Evolutionary conservation across 2,797 vertebrate genomes (phyloP).

Genomic region (Leontopithecus rosalia): DNA sequence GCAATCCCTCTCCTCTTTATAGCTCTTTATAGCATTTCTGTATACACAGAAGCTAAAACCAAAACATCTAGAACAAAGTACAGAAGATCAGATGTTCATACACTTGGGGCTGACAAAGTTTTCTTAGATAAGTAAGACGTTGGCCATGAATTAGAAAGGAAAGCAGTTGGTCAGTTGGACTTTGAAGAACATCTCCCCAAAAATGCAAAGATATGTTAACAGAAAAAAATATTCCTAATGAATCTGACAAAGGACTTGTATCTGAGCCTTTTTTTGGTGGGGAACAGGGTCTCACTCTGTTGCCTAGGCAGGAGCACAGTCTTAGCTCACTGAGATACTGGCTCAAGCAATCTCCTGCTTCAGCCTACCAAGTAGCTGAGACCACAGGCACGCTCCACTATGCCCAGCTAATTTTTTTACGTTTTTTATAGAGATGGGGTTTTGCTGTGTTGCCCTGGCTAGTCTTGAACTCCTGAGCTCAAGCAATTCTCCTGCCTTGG

Average conservation of each 20-base stretch:
- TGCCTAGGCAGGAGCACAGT: neutral
- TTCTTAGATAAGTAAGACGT: neutral
- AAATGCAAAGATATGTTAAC: neutral
- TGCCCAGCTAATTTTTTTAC: neutral
- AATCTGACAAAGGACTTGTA: neutral
- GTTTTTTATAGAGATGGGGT: neutral
- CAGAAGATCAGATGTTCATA: neutral
- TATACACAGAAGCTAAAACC: neutral
- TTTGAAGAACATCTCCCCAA: neutral
- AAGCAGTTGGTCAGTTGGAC: neutral
- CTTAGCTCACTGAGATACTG: neutral
- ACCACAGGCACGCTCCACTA: neutral
- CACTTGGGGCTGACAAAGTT: neutral
- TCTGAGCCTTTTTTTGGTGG: neutral
- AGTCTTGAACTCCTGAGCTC: neutral
- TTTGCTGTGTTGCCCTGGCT: neutral
- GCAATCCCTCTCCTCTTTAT: neutral
- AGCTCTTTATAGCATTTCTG: neutral
- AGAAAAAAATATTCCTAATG: neutral
- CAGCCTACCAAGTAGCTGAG: neutral
- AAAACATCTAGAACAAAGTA: neutral
- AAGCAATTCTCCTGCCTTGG: neutral
- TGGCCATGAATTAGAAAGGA: neutral
- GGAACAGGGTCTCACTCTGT: neutral
- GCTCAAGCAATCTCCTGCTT: neutral